Evolutionary conservation across 2,888 invertebrate genomes (phyloP).

Genomic region (Zaprionus bogoriensis): DNA sequence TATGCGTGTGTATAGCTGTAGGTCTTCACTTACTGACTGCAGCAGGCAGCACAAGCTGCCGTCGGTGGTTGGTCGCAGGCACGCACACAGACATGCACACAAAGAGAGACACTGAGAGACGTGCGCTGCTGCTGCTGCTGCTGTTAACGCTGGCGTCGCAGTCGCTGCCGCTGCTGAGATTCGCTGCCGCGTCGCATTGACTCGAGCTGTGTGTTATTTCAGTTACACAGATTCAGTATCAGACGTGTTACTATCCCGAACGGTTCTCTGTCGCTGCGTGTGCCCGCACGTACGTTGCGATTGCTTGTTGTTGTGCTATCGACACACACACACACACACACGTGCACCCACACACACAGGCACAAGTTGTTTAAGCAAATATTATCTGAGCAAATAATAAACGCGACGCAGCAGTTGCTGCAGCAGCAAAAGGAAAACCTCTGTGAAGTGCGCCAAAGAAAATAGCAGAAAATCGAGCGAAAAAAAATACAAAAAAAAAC

Average conservation of each 20-base stretch:
- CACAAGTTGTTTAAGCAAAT: conserved; percentile 71
- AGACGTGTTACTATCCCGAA: conserved; percentile 82
- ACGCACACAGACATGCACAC: conserved; percentile 19
- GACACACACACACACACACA: conserved; percentile 7
- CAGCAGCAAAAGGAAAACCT: conserved; percentile 26
- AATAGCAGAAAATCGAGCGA: not conserved
- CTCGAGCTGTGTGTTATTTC: conserved; percentile 82
- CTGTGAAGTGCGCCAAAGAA: conserved; percentile 44
- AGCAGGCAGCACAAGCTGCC: conserved; percentile 51
- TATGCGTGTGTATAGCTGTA: conserved; percentile 53
- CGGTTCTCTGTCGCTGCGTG: conserved; percentile 74
- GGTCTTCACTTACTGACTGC: conserved; percentile 79
- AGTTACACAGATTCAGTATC: conserved; percentile 83
- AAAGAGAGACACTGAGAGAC: conserved; percentile 9
- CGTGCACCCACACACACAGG: conserved; percentile 27
- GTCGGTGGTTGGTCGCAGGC: conserved; percentile 61
- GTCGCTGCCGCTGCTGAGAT: conserved; percentile 49
- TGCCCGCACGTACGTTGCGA: conserved; percentile 38
- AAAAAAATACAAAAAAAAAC: conserved; percentile 2
- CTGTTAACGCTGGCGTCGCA: conserved; percentile 10
- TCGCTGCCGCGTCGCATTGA: conserved; percentile 62
- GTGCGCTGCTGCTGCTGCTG: conserved; percentile 10
- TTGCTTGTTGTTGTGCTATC: conserved; percentile 41
- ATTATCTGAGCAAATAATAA: conserved; percentile 70
- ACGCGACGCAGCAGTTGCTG: conserved; percentile 34